phyloP scores from a whole-genome alignment of 2,797 vertebrate species.

The Tapera naevia region DNA sequence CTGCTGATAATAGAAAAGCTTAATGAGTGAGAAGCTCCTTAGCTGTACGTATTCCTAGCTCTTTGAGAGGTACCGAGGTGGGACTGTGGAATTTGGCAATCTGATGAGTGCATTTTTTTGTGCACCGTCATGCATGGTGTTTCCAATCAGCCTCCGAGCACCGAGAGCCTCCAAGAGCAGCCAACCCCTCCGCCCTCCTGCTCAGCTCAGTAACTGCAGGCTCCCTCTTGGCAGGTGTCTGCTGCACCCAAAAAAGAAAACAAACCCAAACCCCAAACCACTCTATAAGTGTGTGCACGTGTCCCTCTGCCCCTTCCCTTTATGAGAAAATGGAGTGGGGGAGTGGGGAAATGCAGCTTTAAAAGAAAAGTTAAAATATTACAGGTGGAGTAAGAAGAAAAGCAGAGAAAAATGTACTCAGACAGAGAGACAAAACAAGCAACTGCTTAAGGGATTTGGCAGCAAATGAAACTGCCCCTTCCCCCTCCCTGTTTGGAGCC shows the following conservation, averaged over 20 bases:
- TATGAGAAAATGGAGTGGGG: neutral
- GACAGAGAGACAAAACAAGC: slow-evolving; percentile 54
- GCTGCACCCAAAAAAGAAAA: slow-evolving; percentile 13
- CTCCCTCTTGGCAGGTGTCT: slow-evolving; percentile 45
- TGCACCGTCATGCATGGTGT: slow-evolving; percentile 39
- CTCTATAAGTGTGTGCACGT: neutral
- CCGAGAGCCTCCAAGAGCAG: slow-evolving; percentile 14
- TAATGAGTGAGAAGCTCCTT: neutral
- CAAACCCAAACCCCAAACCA: neutral
- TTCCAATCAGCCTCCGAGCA: slow-evolving; percentile 35
- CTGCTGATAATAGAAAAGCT: neutral
- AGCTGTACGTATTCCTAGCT: neutral
- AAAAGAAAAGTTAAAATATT: neutral
- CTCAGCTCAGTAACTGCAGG: slow-evolving; percentile 31
- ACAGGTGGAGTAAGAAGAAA: slow-evolving; percentile 45
- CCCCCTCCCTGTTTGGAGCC: slow-evolving; percentile 51
- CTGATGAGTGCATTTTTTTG: slow-evolving; percentile 12
- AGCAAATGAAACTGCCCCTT: slow-evolving; percentile 28
- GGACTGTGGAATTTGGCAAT: neutral
- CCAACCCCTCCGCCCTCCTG: slow-evolving; percentile 40
- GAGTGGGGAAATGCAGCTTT: neutral
- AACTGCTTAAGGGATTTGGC: neutral
- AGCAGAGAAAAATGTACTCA: slow-evolving; percentile 43
- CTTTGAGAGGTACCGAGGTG: neutral
- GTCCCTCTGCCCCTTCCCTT: neutral